These are phyloP conservation scores for Drosophila arizonae DNA, from an alignment of 1,140 invertebrate species.

Conservation along the genomic window DNA sequence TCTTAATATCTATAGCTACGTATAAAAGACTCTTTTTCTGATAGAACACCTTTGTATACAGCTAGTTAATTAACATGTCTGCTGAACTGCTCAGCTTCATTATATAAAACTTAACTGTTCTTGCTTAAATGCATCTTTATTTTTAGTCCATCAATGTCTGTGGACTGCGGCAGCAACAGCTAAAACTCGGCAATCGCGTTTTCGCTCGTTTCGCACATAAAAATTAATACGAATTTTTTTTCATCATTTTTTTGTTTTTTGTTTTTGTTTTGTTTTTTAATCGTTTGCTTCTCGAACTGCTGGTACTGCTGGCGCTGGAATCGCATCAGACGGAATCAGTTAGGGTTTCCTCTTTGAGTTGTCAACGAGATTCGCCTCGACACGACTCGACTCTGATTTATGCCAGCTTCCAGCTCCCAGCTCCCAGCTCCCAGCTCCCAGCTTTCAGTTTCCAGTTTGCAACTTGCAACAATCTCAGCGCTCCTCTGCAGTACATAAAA, in stretches of 20 bases:
- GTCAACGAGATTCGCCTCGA: conserved; percentile 6
- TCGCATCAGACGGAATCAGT: not conserved
- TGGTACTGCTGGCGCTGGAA: not conserved
- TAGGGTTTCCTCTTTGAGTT: not conserved
- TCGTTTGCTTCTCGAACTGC: conserved; percentile 27
- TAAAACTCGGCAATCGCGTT: conserved; percentile 27
- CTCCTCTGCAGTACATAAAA: conserved; percentile 58
- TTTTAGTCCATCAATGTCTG: conserved; percentile 2
- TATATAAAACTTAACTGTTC: conserved; percentile 6
- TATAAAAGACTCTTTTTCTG: no score
- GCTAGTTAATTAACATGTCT: no score
- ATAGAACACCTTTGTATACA: no score
- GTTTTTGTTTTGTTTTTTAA: conserved; percentile 34
- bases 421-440: not conserved
- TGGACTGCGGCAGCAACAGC: not conserved
- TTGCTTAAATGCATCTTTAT: conserved; percentile 3
- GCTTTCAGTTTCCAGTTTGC: not conserved
- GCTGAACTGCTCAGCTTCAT: not conserved
- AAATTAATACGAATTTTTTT: conserved; percentile 72
- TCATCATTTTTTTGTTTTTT: not conserved
- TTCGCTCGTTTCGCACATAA: conserved; percentile 67
- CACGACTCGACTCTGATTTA: conserved; percentile 13
- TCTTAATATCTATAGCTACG: no score
- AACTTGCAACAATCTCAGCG: no score
- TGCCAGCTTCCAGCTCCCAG: not conserved